Percentiles rank a stretch among this genome's conserved stretches.
These are phyloP conservation scores for Caenorhabditis sinica DNA, from an alignment of 2,888 invertebrate genomes.

Conservation along the genomic window DNA sequence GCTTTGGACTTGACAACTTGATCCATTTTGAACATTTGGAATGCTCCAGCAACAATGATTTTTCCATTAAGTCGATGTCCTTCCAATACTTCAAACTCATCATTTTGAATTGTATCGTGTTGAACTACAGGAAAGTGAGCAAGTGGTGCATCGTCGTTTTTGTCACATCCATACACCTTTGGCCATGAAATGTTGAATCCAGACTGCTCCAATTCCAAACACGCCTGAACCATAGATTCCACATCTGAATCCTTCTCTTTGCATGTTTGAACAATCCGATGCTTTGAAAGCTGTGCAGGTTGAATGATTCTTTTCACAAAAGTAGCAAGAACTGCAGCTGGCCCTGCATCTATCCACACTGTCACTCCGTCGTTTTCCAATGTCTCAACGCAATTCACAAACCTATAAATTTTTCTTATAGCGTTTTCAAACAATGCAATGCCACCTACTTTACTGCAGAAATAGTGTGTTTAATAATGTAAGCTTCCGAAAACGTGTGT, in stretches of 20 bases:
- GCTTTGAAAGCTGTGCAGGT: constrained; percentile 48
- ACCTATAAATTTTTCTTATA: constrained; percentile 42
- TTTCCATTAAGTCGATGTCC: constrained; percentile 70
- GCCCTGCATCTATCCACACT: constrained; percentile 76
- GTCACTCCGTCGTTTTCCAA: constrained; percentile 64
- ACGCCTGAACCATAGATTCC: constrained; percentile 64
- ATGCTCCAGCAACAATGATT: constrained; percentile 73
- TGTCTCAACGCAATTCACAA: constrained; percentile 69
- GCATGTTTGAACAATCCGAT: constrained; percentile 67
- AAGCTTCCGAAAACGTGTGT: constrained; percentile 65
- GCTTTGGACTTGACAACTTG: constrained; percentile 35
- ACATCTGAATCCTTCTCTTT: constrained; percentile 72
- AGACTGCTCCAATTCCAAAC: constrained; percentile 67
- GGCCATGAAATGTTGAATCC: constrained; percentile 60
- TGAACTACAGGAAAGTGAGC: constrained; percentile 49
- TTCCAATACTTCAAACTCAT: constrained; percentile 62
- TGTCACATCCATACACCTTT: constrained; percentile 48
- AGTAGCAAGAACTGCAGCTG: constrained; percentile 68
- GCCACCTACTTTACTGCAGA: constrained; percentile 65
- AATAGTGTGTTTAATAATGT: constrained; percentile 73
- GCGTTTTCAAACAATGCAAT: too few species aligned
- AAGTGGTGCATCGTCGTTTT: constrained; percentile 23
- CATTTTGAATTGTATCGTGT: constrained; percentile 26
- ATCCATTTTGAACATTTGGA: constrained; percentile 70
- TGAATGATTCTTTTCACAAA: constrained; percentile 71